Conservation (phyloP, 1,140 invertebrate genomes). For the Homalodisca vitripennis region DNA sequence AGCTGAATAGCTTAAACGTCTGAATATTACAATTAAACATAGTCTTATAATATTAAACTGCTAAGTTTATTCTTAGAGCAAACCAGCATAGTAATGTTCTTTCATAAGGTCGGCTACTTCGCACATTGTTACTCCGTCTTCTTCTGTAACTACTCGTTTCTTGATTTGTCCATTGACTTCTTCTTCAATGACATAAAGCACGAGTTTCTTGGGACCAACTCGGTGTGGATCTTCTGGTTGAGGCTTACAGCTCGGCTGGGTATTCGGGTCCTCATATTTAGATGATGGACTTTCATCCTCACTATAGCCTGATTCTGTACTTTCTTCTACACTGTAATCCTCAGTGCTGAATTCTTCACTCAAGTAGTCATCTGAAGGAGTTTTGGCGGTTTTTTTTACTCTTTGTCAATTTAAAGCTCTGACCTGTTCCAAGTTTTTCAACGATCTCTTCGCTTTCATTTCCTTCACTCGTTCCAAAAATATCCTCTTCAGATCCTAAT, state of each 20-base stretch:
- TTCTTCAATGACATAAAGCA: constrained; percentile 3
- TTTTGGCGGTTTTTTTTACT: neutral
- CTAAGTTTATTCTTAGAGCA: neutral
- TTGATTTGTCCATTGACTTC: neutral
- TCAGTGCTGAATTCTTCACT: neutral
- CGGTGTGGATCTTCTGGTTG: neutral
- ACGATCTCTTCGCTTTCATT: constrained; percentile 16
- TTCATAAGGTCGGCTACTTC: constrained; percentile 15
- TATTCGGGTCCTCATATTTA: neutral
- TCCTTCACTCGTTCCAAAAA: no score
- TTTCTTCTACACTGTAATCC: neutral
- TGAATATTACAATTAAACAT: neutral
- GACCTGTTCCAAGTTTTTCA: neutral
- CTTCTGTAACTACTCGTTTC: neutral
- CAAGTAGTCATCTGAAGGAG: neutral
- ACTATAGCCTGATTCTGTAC: neutral
- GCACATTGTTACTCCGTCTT: constrained; percentile 15
- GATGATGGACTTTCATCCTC: neutral
- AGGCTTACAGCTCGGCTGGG: neutral
- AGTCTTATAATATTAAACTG: neutral
- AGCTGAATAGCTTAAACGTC: neutral
- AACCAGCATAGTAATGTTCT: neutral
- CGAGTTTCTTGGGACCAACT: neutral
- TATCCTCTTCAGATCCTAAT: neutral
- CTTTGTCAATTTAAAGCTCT: neutral